phyloP scores from a whole-genome alignment of 1,140 invertebrate genomes.

The Lasioglossum baleicum region DNA sequence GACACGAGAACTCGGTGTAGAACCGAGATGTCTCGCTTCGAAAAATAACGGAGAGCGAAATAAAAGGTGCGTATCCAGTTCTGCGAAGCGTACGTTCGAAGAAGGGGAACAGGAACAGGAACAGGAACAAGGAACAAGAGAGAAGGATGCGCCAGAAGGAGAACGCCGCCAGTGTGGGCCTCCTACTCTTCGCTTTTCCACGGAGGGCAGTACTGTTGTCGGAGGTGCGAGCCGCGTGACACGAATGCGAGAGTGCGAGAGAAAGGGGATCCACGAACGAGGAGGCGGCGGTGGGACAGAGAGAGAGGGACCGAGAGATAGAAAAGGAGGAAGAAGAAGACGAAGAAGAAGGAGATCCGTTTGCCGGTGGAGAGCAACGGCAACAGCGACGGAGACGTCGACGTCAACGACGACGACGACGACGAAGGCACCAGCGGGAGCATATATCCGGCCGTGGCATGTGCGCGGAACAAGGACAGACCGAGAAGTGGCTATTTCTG shows the following conservation, averaged over 20 bases:
- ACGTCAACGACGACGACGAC: not conserved
- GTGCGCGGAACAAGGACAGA: constrained; percentile 58
- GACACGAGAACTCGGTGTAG: not conserved
- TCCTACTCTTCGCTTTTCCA: constrained; percentile 55
- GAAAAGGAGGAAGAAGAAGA: constrained; percentile 35
- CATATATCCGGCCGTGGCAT: constrained; percentile 53
- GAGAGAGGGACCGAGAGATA: constrained; percentile 30
- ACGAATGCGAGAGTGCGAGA: constrained; percentile 71
- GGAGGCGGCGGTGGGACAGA: not conserved
- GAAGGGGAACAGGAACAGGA: not conserved
- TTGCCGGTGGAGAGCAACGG: not conserved
- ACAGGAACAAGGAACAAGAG: constrained; percentile 8
- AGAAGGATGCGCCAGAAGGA: constrained; percentile 55
- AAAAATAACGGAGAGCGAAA: constrained; percentile 23
- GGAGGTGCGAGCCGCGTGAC: constrained; percentile 67
- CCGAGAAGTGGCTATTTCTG: constrained; percentile 74
- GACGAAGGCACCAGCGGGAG: constrained; percentile 18
- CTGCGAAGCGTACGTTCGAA: constrained; percentile 10
- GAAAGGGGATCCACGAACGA: constrained; percentile 59
- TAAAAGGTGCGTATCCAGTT: constrained; percentile 7
- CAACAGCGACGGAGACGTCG: not conserved
- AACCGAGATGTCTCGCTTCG: constrained; percentile 2
- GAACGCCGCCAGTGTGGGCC: constrained; percentile 31
- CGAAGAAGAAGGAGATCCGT: constrained; percentile 4
- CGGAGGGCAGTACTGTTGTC: constrained; percentile 55